Percentiles rank a stretch among this genome's conserved stretches.
phyloP scores from a whole-genome alignment of 2,888 invertebrate species.

The Enchytraeus crypticus region DNA sequence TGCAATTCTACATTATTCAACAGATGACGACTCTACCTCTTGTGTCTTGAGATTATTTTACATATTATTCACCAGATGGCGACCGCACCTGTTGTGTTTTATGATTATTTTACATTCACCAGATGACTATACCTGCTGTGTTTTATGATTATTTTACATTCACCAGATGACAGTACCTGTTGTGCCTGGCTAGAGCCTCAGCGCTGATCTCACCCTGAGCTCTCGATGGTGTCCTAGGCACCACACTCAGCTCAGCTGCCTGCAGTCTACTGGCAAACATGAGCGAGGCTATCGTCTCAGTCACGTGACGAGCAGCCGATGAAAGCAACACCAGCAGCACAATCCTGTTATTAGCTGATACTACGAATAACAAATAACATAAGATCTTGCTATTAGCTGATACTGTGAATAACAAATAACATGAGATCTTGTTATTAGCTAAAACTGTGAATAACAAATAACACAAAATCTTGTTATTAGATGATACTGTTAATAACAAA shows the following conservation, averaged over 20 bases:
- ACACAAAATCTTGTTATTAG: neutral
- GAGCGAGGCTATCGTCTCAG: constrained; percentile 13
- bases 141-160: too few species aligned
- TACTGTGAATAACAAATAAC: neutral
- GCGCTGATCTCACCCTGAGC: neutral
- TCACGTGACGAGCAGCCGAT: neutral
- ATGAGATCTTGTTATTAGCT: neutral
- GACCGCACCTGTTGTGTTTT: too few species aligned
- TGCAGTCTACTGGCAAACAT: constrained; percentile 15
- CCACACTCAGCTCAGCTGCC: neutral
- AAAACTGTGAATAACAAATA: neutral
- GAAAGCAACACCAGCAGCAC: constrained; percentile 5
- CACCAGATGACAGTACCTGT: too few species aligned
- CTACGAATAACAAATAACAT: neutral
- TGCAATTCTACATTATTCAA: too few species aligned
- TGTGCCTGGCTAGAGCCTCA: neutral
- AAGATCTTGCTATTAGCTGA: neutral
- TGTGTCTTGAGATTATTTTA: too few species aligned
- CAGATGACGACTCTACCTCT: too few species aligned
- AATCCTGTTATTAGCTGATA: neutral
- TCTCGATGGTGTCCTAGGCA: neutral
- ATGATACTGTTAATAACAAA: neutral
- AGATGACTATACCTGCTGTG: too few species aligned
- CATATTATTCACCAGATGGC: too few species aligned
- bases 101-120: too few species aligned